Evolutionary conservation across 2,113 vertebrate species (phyloP).

Genomic region (Stegastes partitus): DNA sequence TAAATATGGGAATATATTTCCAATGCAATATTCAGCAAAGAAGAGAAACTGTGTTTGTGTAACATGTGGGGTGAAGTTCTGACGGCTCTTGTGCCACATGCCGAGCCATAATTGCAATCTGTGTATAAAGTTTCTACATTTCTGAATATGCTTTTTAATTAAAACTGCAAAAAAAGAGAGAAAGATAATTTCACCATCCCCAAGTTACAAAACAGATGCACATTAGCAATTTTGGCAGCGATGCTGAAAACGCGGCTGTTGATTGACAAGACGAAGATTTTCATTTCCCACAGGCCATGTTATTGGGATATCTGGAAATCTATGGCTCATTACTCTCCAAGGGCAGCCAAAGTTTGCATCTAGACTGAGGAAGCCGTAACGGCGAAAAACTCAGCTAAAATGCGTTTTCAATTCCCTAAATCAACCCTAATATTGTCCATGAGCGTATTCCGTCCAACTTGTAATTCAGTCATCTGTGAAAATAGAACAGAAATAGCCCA

Average conservation of each 20-base stretch:
- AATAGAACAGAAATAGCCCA: not conserved
- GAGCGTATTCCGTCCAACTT: not conserved
- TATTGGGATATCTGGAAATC: slow-evolving; percentile 32
- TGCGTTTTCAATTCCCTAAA: slow-evolving; percentile 1
- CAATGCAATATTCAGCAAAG: not conserved
- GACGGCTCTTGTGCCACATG: not conserved
- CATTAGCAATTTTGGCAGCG: slow-evolving; percentile 5
- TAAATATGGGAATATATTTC: slow-evolving; percentile 9
- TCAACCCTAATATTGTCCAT: not conserved
- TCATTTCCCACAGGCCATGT: slow-evolving; percentile 22
- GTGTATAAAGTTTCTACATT: not conserved
- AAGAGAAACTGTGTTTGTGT: not conserved
- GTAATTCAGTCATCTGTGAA: slow-evolving; percentile 15
- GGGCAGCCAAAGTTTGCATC: slow-evolving; percentile 30
- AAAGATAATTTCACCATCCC: not conserved
- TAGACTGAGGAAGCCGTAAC: not conserved
- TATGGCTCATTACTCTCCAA: slow-evolving; percentile 3
- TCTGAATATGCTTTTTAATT: not conserved
- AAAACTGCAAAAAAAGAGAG: not conserved
- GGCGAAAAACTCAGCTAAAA: not conserved
- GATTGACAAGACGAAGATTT: slow-evolving; percentile 11
- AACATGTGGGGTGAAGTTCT: not conserved
- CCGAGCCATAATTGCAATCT: not conserved
- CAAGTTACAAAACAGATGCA: slow-evolving; percentile 35
- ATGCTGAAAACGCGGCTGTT: not conserved